phyloP scores from a whole-genome alignment of 2,888 invertebrate species.

The Mactromeris polynyma region DNA sequence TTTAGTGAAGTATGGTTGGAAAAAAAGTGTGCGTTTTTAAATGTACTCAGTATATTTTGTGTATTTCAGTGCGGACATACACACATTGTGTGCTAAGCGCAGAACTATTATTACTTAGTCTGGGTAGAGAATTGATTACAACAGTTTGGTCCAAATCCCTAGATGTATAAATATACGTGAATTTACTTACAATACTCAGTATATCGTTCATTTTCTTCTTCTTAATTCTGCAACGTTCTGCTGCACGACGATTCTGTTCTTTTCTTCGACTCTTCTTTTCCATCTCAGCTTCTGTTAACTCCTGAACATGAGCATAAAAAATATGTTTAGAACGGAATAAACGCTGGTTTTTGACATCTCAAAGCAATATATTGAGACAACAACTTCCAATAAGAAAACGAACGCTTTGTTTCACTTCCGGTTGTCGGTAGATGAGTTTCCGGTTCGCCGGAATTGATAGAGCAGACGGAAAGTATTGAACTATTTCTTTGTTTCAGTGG shows the following conservation, averaged over 20 bases:
- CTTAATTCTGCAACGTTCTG: constrained; percentile 74
- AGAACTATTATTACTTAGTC: too few relatives aligned
- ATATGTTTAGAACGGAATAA: not conserved
- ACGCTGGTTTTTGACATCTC: not conserved
- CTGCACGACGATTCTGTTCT: constrained; percentile 77
- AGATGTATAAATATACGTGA: not conserved
- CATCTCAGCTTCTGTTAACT: constrained; percentile 66
- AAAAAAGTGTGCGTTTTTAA: too few relatives aligned
- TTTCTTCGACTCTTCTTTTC: constrained; percentile 68
- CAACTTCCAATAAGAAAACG: not conserved
- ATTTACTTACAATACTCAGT: constrained; percentile 60
- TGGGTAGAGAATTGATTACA: too few relatives aligned
- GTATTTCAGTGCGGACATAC: too few relatives aligned
- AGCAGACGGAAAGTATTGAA: not conserved
- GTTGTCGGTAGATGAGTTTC: not conserved
- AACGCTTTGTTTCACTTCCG: not conserved
- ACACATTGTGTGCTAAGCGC: too few relatives aligned
- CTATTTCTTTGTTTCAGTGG: not conserved
- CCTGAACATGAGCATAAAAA: constrained; percentile 32
- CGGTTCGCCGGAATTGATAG: not conserved
- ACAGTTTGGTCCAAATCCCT: too few relatives aligned
- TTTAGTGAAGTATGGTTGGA: too few relatives aligned
- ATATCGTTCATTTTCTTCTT: constrained; percentile 68
- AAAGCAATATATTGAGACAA: not conserved
- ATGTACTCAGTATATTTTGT: too few relatives aligned